Percentiles rank a stretch among this genome's conserved stretches.
Conservation (phyloP, 2,797 vertebrate genomes). For the Platalea minor region DNA sequence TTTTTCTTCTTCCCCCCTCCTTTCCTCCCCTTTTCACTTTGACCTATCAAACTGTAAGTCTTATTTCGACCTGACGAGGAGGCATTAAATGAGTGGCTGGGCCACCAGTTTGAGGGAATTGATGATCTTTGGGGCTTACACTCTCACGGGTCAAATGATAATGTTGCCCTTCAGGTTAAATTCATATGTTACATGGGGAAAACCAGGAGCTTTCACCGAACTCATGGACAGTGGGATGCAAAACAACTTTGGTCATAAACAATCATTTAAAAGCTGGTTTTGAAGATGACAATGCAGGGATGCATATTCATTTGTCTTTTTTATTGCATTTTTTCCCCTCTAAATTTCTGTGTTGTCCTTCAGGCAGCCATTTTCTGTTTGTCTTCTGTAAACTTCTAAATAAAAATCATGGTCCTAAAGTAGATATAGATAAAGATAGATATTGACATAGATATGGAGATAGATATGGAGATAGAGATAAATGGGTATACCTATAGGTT, state of each 20-base stretch:
- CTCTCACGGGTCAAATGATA: slow-evolving; percentile 47
- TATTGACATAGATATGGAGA: too few species aligned
- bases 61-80: slow-evolving; percentile 30
- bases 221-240: not conserved
- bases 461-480: too few species aligned
- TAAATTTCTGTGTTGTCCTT: not conserved
- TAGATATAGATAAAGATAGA: not conserved
- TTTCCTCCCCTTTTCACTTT: not conserved
- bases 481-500: too few species aligned
- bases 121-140: slow-evolving; percentile 44
- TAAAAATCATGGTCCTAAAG: not conserved
- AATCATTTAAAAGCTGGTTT: not conserved
- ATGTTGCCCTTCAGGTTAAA: slow-evolving; percentile 45
- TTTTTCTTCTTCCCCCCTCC: not conserved
- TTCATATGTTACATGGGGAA: not conserved
- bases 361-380: not conserved
- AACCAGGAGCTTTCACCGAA: not conserved
- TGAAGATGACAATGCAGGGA: not conserved
- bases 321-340: not conserved
- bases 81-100: slow-evolving; percentile 15
- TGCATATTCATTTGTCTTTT: not conserved
- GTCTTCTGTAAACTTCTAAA: not conserved
- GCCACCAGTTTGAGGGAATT: slow-evolving; percentile 30
- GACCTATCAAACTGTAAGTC: slow-evolving; percentile 23
- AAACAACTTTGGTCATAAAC: not conserved